These are phyloP conservation scores for Megathymus violae DNA, from an alignment of 1,140 invertebrate species.

Conservation along the genomic window DNA sequence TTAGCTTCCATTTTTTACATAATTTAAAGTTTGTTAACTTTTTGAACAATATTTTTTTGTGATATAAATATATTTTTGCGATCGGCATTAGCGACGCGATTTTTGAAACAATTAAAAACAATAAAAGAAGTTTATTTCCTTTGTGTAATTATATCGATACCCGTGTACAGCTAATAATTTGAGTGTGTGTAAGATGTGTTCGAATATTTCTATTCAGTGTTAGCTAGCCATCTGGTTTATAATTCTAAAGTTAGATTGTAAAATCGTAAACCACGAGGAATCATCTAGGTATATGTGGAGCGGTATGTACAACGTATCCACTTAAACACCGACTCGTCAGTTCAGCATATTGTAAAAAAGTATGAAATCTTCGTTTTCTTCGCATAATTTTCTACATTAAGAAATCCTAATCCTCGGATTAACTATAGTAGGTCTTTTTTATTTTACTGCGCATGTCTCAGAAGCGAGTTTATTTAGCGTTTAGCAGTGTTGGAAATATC, in stretches of 20 bases:
- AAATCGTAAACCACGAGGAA: slow-evolving; percentile 78
- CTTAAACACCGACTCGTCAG: slow-evolving; percentile 1
- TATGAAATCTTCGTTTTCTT: neutral
- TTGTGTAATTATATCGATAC: too few species aligned
- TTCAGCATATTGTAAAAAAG: neutral
- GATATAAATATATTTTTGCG: neutral
- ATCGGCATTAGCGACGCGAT: neutral
- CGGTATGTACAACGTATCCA: slow-evolving; percentile 43
- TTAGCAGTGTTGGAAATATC: slow-evolving; percentile 30
- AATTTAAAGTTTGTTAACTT: slow-evolving; percentile 38
- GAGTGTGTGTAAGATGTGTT: slow-evolving; percentile 45
- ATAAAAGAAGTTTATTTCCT: slow-evolving; percentile 7
- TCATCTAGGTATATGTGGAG: slow-evolving; percentile 69
- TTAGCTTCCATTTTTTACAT: too few species aligned
- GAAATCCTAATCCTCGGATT: neutral
- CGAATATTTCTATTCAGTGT: slow-evolving; percentile 71
- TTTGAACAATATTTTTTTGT: too few species aligned
- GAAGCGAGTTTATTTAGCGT: slow-evolving; percentile 47
- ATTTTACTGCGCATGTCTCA: slow-evolving; percentile 71
- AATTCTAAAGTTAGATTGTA: slow-evolving; percentile 82
- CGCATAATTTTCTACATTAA: neutral
- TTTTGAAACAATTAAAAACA: neutral
- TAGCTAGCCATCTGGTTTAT: slow-evolving; percentile 80
- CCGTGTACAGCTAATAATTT: too few species aligned
- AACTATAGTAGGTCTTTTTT: slow-evolving; percentile 37